Conservation (phyloP, 2,888 invertebrate genomes). For the Ophraella communa region DNA sequence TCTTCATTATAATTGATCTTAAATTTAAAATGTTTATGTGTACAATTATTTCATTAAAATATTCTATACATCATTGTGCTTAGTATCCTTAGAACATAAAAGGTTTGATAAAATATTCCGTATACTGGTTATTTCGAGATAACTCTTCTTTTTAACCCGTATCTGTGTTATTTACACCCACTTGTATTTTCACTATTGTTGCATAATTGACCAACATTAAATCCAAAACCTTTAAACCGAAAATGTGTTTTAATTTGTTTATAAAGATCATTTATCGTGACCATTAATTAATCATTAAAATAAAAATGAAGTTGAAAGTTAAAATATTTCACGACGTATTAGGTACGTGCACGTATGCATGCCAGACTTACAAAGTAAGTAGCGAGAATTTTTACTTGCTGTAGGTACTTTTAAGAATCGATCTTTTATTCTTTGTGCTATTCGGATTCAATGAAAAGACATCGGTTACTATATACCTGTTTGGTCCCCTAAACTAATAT, state of each 20-base stretch:
- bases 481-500: constrained; percentile 9
- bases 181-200: background rate
- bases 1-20: no score
- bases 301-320: no score
- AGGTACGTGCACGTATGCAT: no score
- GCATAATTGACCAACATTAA: background rate
- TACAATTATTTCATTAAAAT: no score
- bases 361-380: no score
- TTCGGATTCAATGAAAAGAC: constrained; percentile 3
- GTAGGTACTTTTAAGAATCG: background rate
- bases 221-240: background rate
- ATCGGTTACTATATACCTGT: constrained; percentile 11
- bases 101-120: no score
- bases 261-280: background rate
- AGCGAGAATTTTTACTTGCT: background rate
- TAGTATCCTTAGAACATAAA: no score
- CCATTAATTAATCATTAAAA: background rate
- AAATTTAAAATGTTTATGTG: no score
- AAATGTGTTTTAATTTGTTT: background rate
- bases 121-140: background rate
- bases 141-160: background rate
- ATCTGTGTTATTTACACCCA: background rate
- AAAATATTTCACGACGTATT: background rate
- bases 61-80: no score
- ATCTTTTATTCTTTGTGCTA: background rate